Percentiles rank a stretch among this genome's conserved stretches.
These are phyloP conservation scores for Amphipyra berbera DNA, from an alignment of 2,888 invertebrate species.

Conservation along the genomic window DNA sequence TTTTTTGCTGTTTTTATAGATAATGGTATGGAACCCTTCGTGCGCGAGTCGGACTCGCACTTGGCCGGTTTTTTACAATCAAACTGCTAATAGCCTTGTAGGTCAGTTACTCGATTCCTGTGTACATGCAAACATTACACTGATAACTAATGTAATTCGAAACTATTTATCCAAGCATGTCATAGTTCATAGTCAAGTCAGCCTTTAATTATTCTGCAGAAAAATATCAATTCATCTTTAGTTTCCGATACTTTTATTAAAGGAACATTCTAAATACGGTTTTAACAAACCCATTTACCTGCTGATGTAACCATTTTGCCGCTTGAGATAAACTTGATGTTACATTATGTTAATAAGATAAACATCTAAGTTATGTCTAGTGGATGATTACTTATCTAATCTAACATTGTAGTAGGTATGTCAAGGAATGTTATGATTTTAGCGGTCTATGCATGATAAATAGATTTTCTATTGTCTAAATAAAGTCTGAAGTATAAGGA, in stretches of 20 bases:
- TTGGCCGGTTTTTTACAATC: constrained; percentile 16
- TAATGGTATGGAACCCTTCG: no score
- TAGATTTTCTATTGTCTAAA: constrained; percentile 19
- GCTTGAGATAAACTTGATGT: background rate
- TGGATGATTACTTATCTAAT: constrained; percentile 30
- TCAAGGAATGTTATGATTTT: constrained; percentile 32
- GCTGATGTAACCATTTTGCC: background rate
- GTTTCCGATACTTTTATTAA: background rate
- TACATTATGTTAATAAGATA: constrained; percentile 11
- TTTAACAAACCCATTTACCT: background rate
- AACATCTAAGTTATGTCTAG: constrained; percentile 24
- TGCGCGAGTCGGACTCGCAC: no score
- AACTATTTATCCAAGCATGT: no score
- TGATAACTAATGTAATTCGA: no score
- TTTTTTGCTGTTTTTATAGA: no score
- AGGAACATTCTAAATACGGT: background rate
- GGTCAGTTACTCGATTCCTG: no score
- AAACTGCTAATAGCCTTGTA: no score
- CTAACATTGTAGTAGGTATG: constrained; percentile 19
- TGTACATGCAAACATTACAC: no score
- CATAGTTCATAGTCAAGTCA: no score
- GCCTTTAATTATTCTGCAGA: no score
- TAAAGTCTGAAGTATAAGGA: background rate
- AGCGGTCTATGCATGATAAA: background rate
- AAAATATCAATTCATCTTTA: background rate